These are phyloP conservation scores for Hippoglossus hippoglossus DNA, from an alignment of 2,797 vertebrate genomes.

Conservation along the genomic window DNA sequence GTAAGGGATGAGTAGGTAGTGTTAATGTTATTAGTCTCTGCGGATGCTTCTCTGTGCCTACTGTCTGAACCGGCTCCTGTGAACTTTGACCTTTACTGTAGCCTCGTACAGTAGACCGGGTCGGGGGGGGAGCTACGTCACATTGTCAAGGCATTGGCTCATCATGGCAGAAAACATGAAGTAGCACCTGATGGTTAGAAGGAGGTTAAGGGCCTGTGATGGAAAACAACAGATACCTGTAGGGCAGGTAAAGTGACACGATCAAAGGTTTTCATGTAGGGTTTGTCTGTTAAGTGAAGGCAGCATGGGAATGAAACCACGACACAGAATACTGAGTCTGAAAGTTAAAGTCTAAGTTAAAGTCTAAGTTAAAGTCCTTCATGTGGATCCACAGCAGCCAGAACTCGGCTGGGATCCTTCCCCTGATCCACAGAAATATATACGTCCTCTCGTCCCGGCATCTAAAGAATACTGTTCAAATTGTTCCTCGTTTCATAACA, in stretches of 20 bases:
- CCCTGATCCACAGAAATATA: constrained; percentile 7
- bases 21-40: constrained; percentile 32
- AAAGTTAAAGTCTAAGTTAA: not conserved
- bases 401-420: constrained; percentile 24
- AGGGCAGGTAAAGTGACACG: constrained; percentile 21
- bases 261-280: constrained; percentile 1
- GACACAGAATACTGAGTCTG: constrained; percentile 35
- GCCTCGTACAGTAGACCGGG: constrained; percentile 47
- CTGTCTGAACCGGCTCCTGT: constrained; percentile 48
- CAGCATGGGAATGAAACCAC: constrained; percentile 54
- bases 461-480: constrained; percentile 1
- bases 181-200: constrained; percentile 59
- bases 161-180: constrained; percentile 69
- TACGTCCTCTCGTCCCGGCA: not conserved
- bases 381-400: constrained; percentile 41
- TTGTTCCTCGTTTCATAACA: constrained; percentile 15
- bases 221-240: constrained; percentile 27
- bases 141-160: constrained; percentile 78
- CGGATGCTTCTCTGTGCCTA: constrained; percentile 27
- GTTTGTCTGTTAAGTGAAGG: constrained; percentile 61
- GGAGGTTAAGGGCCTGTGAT: constrained; percentile 25
- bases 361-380: constrained; percentile 14
- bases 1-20: constrained; percentile 38
- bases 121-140: constrained; percentile 51
- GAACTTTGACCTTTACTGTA: constrained; percentile 46